Evolutionary conservation across 1,140 invertebrate genomes (phyloP).

Genomic region (Papilio dardanus): DNA sequence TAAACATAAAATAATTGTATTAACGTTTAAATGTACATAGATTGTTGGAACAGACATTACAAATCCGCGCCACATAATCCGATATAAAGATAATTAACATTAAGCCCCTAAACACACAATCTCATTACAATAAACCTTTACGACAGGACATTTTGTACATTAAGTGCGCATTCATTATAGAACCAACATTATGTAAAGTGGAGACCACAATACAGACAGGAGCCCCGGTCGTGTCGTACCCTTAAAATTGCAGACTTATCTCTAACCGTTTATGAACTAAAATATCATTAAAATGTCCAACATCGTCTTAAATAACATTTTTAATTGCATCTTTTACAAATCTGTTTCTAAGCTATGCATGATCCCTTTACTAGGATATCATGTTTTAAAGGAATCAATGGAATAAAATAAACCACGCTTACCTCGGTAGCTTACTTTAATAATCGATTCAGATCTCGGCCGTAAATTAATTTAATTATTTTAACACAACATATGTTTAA

Average conservation of each 20-base stretch:
- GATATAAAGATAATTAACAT: neutral
- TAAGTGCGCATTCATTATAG: conserved; percentile 2
- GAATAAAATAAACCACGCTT: too few species aligned
- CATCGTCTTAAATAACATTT: too few species aligned
- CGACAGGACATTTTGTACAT: conserved; percentile 13
- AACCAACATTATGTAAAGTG: neutral
- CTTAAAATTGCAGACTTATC: neutral
- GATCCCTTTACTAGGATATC: too few species aligned
- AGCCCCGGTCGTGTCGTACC: neutral
- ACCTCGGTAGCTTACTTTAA: too few species aligned
- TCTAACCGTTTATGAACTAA: neutral
- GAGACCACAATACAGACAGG: neutral
- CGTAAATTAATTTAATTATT: too few species aligned
- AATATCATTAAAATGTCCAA: too few species aligned
- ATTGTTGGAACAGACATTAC: neutral
- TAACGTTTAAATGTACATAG: conserved; percentile 13
- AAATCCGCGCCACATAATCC: neutral
- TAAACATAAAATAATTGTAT: neutral
- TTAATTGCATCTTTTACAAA: too few species aligned
- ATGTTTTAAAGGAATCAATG: too few species aligned
- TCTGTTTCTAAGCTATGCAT: too few species aligned
- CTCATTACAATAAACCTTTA: conserved; percentile 25
- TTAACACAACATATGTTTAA: too few species aligned
- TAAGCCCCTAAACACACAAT: neutral
- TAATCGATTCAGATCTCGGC: too few species aligned